phyloP scores from a whole-genome alignment of 2,797 vertebrate species.

The Sternotherus odoratus region DNA sequence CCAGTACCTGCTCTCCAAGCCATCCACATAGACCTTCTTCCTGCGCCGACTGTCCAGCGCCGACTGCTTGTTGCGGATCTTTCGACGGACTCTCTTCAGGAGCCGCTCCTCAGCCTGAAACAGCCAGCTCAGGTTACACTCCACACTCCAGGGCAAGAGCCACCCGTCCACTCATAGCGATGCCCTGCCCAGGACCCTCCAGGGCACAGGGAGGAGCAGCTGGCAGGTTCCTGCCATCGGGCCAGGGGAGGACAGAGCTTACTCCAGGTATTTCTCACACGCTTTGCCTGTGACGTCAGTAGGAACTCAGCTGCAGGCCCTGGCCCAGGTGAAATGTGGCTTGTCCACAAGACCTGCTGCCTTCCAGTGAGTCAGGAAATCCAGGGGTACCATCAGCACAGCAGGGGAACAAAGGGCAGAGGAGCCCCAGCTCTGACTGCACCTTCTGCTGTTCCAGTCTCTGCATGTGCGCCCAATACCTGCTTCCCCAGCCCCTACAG shows the following conservation, averaged over 20 bases:
- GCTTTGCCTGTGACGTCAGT: not conserved
- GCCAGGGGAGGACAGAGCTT: not conserved
- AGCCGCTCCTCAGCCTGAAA: conserved; percentile 88
- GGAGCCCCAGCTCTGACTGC: not conserved
- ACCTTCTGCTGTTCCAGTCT: not conserved
- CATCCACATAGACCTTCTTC: conserved; percentile 91
- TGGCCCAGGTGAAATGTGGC: not conserved
- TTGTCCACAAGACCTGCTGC: not conserved
- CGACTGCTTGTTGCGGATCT: conserved; percentile 93
- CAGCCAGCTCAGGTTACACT: fast-evolving
- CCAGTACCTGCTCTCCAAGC: conserved; percentile 89
- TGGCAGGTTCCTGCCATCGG: not conserved
- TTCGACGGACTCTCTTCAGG: conserved; percentile 88
- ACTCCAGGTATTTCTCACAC: too few species aligned
- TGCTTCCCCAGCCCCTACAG: too few species aligned
- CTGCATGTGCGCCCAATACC: not conserved
- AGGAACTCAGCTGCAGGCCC: not conserved
- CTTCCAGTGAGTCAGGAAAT: fast-evolving
- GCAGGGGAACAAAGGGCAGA: not conserved
- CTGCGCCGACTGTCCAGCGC: conserved; percentile 91
- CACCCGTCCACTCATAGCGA: too few species aligned
- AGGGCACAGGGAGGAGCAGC: not conserved
- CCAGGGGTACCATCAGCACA: not conserved
- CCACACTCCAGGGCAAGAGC: not conserved
- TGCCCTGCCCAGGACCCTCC: not conserved